phyloP scores from a whole-genome alignment of 2,113 vertebrate species.

The Zapus hudsonius region DNA sequence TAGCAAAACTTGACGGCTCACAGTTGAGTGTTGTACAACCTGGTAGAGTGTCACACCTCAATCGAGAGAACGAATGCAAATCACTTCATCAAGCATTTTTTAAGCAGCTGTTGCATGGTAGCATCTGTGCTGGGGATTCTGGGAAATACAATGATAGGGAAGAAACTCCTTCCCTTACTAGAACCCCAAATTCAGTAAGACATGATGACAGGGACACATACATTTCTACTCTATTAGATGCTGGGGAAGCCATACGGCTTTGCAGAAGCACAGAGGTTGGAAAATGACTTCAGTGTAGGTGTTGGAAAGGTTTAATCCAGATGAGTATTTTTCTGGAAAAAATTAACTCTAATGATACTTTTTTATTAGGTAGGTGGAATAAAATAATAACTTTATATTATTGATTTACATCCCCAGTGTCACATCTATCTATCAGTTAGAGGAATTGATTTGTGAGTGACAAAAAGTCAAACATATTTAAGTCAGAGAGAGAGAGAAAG shows the following conservation, averaged over 20 bases:
- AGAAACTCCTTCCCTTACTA: not conserved
- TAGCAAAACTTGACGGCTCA: not conserved
- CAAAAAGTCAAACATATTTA: not conserved
- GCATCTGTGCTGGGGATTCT: not conserved
- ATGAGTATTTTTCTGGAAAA: not conserved
- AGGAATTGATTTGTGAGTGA: not conserved
- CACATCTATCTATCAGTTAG: not conserved
- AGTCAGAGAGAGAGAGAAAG: not conserved
- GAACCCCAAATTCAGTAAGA: not conserved
- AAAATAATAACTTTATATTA: not conserved
- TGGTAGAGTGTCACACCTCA: not conserved
- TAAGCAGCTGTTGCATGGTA: not conserved
- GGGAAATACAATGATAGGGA: not conserved
- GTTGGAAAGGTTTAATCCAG: not conserved
- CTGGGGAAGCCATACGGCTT: not conserved
- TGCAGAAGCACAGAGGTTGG: not conserved
- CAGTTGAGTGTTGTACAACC: not conserved
- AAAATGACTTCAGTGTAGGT: not conserved
- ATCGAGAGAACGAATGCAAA: constrained; percentile 24
- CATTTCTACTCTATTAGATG: not conserved
- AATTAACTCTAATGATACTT: not conserved
- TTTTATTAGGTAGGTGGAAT: not conserved
- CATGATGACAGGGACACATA: not conserved
- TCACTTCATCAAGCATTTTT: constrained; percentile 6
- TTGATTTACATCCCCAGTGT: not conserved